Base-by-base conservation (phyloP, 1,140 invertebrate genomes). In the Acyrthosiphon pisum region DNA sequence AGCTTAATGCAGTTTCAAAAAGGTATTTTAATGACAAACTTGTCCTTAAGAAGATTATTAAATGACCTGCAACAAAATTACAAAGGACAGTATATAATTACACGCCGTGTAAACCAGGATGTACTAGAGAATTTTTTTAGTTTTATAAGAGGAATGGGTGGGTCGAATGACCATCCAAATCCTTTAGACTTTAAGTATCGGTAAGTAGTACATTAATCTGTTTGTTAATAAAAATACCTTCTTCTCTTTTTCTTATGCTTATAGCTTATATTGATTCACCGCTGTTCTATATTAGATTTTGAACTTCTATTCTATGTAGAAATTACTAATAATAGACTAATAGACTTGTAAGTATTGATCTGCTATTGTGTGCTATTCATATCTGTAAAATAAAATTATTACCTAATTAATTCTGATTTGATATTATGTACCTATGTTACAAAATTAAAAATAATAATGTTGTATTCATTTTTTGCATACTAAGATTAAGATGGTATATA, bases 121-220 rank as follows among this genome's bases (percentile, higher is more conserved):
- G 56, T 60, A 56, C 11, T 90, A 41, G 88, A 90, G 23, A 89
- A 89, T 48, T 89, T 89, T 89, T 89, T 89, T 89, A 56, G 87
- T 89, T 48, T 50, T 56, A 89, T 89, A 20, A 6, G 87, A 50
- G 87, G 44, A n/a, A 50, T 50, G 87, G 87, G 87, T n/a, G 87
- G 46, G 46, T 50, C 41, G 4, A 89, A 89, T 41, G 87, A 89
- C 87, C 87, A 89, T 89, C 87, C 46, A 50, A 76, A 76, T 76
- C 68, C 68, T 35, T 89, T 56, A n/a, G 87, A 89, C 7, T 89
- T 50, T 89, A 50, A 46, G 87, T 89, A 48, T 89, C 37, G 46
- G 46, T n/a, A 89, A n/a, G 48, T 48, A 48, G 37, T 50, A 56
- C 11, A 56, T 26, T 56, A 56, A 26, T 50, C 50, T 37, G 53